phyloP scores from a whole-genome alignment of 1,140 invertebrate species.

The Drosophila serrata region DNA sequence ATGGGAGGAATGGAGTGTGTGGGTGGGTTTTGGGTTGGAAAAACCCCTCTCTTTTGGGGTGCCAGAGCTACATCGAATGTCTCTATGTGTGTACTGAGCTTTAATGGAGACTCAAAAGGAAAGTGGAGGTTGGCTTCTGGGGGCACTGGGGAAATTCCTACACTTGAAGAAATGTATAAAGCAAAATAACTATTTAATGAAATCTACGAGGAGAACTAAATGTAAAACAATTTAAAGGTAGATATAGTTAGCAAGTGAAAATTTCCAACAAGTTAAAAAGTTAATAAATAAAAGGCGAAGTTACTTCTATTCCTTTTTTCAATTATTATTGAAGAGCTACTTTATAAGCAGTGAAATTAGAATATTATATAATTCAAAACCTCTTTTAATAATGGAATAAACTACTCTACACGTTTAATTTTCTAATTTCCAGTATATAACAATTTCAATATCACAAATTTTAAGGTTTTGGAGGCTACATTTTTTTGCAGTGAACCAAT shows the following conservation, averaged over 20 bases:
- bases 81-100: constrained; percentile 49
- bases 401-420: background rate
- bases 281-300: background rate
- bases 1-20: constrained; percentile 4
- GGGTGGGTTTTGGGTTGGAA: constrained; percentile 12
- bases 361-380: background rate
- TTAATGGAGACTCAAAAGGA: constrained; percentile 45
- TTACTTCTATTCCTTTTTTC: constrained; percentile 33
- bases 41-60: constrained; percentile 49
- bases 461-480: too few relatives aligned
- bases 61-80: constrained; percentile 36
- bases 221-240: background rate
- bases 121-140: constrained; percentile 47
- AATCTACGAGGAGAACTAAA: background rate
- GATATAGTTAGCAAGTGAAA: background rate
- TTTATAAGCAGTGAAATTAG: background rate
- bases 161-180: constrained; percentile 15
- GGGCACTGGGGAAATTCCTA: constrained; percentile 57
- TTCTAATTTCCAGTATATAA: too few relatives aligned
- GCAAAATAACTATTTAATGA: too few relatives aligned
- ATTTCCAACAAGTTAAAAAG: background rate
- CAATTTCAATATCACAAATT: too few relatives aligned
- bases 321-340: background rate
- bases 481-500: constrained; percentile 35
- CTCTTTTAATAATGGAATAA: background rate